Conservation (phyloP, 2,888 invertebrate species). For the Leptopterna dolabrata region DNA sequence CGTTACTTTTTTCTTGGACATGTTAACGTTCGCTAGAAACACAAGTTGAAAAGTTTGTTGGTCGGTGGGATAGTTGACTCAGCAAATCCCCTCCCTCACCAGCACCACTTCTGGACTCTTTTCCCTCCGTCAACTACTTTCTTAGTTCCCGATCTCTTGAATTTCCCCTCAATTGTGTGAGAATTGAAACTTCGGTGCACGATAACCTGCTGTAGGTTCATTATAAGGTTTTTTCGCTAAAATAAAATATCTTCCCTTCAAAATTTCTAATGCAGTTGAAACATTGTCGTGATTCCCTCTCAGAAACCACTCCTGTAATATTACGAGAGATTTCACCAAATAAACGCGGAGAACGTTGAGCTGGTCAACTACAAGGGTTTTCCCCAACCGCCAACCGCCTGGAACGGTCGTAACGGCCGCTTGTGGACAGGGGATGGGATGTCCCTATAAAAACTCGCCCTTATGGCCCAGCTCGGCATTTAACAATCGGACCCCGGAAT, state of each 20-base stretch:
- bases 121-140: neutral
- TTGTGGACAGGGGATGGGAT: no score
- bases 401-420: no score
- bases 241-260: neutral
- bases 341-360: no score
- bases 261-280: neutral
- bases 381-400: no score
- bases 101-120: neutral
- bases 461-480: no score
- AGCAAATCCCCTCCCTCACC: neutral
- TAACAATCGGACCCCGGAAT: no score
- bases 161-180: neutral
- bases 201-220: neutral
- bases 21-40: slow-evolving; percentile 35
- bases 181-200: neutral
- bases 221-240: neutral
- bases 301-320: neutral
- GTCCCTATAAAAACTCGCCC: no score
- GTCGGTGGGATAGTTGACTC: slow-evolving; percentile 1
- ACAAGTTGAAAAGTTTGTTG: slow-evolving; percentile 24
- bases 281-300: no score
- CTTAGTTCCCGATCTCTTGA: neutral
- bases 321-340: no score
- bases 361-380: no score
- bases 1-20: slow-evolving; percentile 19